Evolutionary conservation across 2,113 vertebrate species (phyloP).

Genomic region (Cyprinodon tularosa): DNA sequence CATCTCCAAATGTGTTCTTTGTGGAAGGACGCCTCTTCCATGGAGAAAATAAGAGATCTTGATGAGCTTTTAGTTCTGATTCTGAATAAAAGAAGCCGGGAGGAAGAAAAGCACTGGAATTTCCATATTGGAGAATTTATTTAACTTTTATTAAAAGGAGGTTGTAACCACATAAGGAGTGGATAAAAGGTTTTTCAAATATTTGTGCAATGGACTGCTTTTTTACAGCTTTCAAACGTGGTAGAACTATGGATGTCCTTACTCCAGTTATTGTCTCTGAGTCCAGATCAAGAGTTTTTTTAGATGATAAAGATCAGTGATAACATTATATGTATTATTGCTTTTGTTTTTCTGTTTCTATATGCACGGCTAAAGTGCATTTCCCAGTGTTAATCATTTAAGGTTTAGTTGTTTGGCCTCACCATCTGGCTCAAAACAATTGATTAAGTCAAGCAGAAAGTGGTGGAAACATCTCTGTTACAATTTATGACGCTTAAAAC

Average conservation of each 20-base stretch:
- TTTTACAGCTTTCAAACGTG: constrained; percentile 5
- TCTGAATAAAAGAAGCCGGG: constrained; percentile 2
- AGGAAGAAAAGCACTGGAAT: constrained; percentile 39
- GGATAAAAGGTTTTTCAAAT: constrained; percentile 27
- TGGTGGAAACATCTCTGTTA: not conserved
- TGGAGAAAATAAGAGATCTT: not conserved
- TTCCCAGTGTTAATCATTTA: too few relatives aligned
- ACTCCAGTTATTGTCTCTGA: not conserved
- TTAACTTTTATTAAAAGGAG: constrained; percentile 46
- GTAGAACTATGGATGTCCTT: not conserved
- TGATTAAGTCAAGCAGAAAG: too few relatives aligned
- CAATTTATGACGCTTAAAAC: not conserved
- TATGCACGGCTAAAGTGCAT: too few relatives aligned
- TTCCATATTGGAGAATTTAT: constrained; percentile 73
- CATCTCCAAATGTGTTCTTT: not conserved
- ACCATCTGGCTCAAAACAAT: too few relatives aligned
- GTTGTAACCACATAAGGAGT: constrained; percentile 17
- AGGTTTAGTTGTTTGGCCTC: too few relatives aligned
- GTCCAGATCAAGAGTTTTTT: not conserved
- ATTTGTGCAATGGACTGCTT: constrained; percentile 49
- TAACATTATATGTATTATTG: too few relatives aligned
- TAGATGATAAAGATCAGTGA: too few relatives aligned
- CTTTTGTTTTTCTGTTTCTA: too few relatives aligned
- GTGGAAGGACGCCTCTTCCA: not conserved
- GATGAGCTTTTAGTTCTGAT: not conserved